Percentiles rank a stretch among this genome's conserved stretches.
These are phyloP conservation scores for Caenorhabditis uteleia DNA, from an alignment of 2,888 invertebrate species.

Conservation along the genomic window DNA sequence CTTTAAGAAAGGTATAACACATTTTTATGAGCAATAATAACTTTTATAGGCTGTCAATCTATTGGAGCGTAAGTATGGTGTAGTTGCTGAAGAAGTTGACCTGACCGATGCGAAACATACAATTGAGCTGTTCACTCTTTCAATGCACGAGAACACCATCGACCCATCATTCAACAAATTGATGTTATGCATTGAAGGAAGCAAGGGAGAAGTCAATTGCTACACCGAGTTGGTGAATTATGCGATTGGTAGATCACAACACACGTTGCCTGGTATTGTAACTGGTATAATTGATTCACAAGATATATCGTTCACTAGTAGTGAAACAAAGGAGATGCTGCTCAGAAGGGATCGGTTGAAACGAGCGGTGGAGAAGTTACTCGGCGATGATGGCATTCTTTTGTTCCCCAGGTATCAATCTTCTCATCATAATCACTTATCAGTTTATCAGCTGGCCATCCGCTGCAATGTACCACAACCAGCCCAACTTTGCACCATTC, in stretches of 20 bases:
- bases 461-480: slow-evolving; percentile 72
- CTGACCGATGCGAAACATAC: slow-evolving; percentile 70
- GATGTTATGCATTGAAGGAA: slow-evolving; percentile 42
- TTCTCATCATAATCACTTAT: not conserved
- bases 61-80: slow-evolving; percentile 64
- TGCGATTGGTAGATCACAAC: slow-evolving; percentile 79
- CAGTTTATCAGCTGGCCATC: slow-evolving; percentile 68
- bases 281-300: slow-evolving; percentile 51
- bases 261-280: slow-evolving; percentile 80
- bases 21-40: too few species aligned
- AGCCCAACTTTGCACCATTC: slow-evolving; percentile 55
- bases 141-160: slow-evolving; percentile 45
- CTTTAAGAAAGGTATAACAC: slow-evolving; percentile 23
- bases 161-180: slow-evolving; percentile 40
- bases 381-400: slow-evolving; percentile 77
- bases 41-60: slow-evolving; percentile 55
- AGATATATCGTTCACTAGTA: slow-evolving; percentile 28
- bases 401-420: slow-evolving; percentile 70
- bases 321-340: slow-evolving; percentile 30
- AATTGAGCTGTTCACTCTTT: slow-evolving; percentile 70
- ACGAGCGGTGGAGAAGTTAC: slow-evolving; percentile 72
- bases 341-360: slow-evolving; percentile 71
- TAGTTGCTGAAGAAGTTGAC: slow-evolving; percentile 72
- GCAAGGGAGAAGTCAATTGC: slow-evolving; percentile 48
- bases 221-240: slow-evolving; percentile 78